Conservation (phyloP, 2,113 vertebrate species). For the Naja naja region DNA sequence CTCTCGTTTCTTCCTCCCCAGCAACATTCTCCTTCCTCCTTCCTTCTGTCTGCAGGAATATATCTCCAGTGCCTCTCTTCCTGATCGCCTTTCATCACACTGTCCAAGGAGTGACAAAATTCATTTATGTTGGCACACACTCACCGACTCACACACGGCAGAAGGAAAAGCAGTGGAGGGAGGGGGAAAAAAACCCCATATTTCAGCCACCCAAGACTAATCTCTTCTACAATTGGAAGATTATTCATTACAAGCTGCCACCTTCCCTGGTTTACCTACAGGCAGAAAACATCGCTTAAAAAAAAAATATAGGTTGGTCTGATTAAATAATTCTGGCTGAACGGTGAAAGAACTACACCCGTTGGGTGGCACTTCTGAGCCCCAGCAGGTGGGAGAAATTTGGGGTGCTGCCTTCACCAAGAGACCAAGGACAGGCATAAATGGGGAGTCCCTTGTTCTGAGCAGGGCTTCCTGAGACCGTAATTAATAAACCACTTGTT, state of each 20-base stretch:
- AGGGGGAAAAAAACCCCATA: fast-evolving
- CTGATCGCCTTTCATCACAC: slow-evolving; percentile 47
- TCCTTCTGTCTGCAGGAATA: fast-evolving
- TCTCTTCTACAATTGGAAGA: background rate
- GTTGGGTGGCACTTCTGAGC: fast-evolving
- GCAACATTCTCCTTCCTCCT: background rate
- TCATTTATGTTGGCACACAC: background rate
- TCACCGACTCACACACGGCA: background rate
- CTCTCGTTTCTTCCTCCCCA: background rate
- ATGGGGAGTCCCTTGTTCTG: background rate
- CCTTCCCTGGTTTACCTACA: background rate
- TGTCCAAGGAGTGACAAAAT: slow-evolving; percentile 51
- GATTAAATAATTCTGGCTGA: background rate
- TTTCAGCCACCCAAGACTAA: background rate
- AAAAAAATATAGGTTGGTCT: background rate
- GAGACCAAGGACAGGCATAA: background rate
- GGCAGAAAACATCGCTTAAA: background rate
- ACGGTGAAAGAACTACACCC: fast-evolving
- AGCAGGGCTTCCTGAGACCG: no score
- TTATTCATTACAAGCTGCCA: slow-evolving; percentile 14
- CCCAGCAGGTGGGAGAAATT: background rate
- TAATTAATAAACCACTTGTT: no score
- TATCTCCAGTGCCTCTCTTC: slow-evolving; percentile 17
- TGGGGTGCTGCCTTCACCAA: background rate
- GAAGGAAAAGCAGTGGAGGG: background rate